Evolutionary conservation across 2,888 invertebrate species (phyloP).

Genomic region (Carpatolechia fugitivella): DNA sequence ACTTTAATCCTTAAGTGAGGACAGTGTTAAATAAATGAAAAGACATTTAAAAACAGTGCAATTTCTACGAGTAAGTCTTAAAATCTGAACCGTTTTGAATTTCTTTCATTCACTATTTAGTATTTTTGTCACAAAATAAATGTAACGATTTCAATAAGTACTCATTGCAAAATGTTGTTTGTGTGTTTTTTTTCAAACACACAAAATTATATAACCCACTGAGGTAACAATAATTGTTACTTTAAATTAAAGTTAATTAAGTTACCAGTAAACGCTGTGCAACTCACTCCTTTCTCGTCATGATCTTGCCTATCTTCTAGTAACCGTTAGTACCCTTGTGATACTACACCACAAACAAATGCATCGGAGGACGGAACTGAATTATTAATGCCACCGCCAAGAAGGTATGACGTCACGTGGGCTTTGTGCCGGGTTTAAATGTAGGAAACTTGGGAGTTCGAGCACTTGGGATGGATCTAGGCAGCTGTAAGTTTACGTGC

Average conservation of each 20-base stretch:
- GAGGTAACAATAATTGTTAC: background rate
- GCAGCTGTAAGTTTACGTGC: too few species aligned
- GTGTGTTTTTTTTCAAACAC: too few species aligned
- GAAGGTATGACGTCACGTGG: conserved; percentile 36
- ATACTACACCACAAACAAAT: conserved; percentile 45
- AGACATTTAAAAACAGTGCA: too few species aligned
- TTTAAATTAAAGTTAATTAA: background rate
- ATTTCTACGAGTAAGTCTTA: too few species aligned
- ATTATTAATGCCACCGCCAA: conserved; percentile 52
- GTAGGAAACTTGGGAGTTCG: background rate
- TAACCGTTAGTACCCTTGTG: conserved; percentile 15
- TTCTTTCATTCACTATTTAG: too few species aligned
- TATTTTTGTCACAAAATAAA: too few species aligned
- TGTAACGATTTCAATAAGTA: too few species aligned
- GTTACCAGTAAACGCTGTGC: background rate
- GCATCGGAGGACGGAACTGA: conserved; percentile 46
- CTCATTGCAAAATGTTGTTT: too few species aligned
- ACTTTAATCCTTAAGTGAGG: too few species aligned
- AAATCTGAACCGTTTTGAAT: too few species aligned
- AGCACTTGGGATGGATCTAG: background rate
- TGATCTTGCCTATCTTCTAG: background rate
- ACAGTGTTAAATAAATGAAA: too few species aligned
- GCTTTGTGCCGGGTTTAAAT: conserved; percentile 4
- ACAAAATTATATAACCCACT: too few species aligned
- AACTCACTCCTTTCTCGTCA: background rate